phyloP scores from a whole-genome alignment of 2,888 invertebrate species.

The Netelia melanura region DNA sequence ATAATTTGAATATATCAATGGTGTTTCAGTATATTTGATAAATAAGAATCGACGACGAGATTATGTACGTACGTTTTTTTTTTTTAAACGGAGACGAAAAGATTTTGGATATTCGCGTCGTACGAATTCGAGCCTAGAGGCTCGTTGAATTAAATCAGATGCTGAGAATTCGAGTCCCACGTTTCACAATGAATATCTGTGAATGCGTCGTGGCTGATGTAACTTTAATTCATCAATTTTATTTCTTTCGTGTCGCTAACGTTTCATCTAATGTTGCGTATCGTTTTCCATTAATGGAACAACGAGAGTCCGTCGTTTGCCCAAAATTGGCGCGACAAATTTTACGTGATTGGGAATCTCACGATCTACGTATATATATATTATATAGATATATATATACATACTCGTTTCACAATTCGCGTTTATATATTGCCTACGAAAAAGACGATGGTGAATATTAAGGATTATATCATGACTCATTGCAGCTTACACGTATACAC shows the following conservation, averaged over 20 bases:
- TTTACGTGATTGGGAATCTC: constrained; percentile 20
- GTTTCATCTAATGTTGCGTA: background rate
- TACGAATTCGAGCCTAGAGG: background rate
- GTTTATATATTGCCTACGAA: constrained; percentile 49
- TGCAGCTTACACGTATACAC: constrained; percentile 53
- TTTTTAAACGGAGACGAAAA: background rate
- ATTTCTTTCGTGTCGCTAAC: background rate
- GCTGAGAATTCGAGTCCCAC: no score
- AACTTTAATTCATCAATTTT: constrained; percentile 11
- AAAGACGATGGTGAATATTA: constrained; percentile 46
- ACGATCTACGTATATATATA: constrained; percentile 15
- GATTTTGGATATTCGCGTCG: constrained; percentile 2
- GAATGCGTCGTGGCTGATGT: background rate
- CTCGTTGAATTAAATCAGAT: background rate
- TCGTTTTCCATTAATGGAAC: background rate
- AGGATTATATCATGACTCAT: constrained; percentile 52
- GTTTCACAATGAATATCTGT: no score
- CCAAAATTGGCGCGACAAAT: background rate
- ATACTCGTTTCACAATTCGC: constrained; percentile 35
- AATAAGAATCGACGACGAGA: constrained; percentile 15
- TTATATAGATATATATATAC: constrained; percentile 10
- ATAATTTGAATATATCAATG: constrained; percentile 24
- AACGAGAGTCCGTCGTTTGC: constrained; percentile 37
- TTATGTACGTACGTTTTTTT: background rate
- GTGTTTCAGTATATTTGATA: constrained; percentile 13